Percentiles rank a stretch among this genome's conserved stretches.
Evolutionary conservation across 1,140 invertebrate species (phyloP).

Genomic region (Danaus plexippus): DNA sequence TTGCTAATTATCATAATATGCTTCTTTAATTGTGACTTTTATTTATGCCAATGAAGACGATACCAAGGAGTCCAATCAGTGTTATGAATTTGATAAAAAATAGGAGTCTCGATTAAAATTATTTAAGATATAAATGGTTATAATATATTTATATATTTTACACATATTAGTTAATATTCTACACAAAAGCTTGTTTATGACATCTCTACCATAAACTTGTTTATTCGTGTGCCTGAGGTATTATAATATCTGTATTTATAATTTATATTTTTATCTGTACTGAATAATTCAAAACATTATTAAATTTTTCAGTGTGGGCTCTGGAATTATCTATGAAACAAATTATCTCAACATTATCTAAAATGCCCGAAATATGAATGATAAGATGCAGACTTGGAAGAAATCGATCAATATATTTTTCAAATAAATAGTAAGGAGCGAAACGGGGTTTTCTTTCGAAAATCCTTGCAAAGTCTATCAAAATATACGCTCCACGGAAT

Average conservation of each 20-base stretch:
- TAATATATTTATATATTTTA: too few species aligned
- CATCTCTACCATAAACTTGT: too few species aligned
- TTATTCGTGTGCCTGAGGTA: neutral
- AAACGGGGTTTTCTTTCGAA: conserved; percentile 14
- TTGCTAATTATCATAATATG: too few species aligned
- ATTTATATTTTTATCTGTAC: neutral
- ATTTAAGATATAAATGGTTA: too few species aligned
- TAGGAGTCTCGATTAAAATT: too few species aligned
- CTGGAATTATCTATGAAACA: conserved; percentile 49
- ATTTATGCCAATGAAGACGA: too few species aligned
- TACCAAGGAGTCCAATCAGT: too few species aligned
- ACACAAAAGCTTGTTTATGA: too few species aligned
- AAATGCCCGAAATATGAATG: conserved; percentile 57
- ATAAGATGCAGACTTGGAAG: conserved; percentile 44
- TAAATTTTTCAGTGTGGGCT: conserved; percentile 28
- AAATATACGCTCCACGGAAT: conserved; percentile 17
- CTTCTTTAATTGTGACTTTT: too few species aligned
- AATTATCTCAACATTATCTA: conserved; percentile 57
- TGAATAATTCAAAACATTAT: neutral
- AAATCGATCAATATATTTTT: conserved; percentile 23
- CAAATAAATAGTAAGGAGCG: conserved; percentile 30
- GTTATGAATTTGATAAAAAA: too few species aligned
- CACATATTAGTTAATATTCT: too few species aligned
- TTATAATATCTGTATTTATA: neutral
- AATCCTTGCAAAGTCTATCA: conserved; percentile 9